These are phyloP conservation scores for Emydoidea blandingii DNA, from an alignment of 2,797 vertebrate genomes.

Conservation along the genomic window DNA sequence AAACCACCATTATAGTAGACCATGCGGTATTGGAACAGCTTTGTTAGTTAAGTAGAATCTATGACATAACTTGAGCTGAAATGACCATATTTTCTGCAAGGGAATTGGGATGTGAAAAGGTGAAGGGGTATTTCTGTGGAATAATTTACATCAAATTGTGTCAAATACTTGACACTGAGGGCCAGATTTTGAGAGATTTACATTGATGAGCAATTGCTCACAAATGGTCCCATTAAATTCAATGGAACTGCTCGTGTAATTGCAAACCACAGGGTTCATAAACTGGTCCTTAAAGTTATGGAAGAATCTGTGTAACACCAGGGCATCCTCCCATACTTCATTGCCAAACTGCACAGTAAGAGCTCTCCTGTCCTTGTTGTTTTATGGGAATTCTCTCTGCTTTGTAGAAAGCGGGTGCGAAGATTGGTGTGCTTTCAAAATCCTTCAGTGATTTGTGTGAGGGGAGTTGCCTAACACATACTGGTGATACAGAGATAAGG, in stretches of 20 bases:
- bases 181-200: neutral
- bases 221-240: neutral
- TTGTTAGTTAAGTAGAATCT: neutral
- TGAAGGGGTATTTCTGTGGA: neutral
- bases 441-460: neutral
- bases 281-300: neutral
- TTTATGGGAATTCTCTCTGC: neutral
- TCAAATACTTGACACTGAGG: neutral
- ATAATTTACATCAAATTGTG: neutral
- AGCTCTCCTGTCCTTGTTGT: neutral
- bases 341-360: neutral
- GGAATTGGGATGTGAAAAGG: neutral
- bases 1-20: accelerated
- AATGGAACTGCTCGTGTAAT: neutral
- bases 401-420: neutral
- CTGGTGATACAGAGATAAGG: neutral
- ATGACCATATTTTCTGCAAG: neutral
- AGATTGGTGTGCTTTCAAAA: neutral
- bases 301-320: neutral
- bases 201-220: neutral
- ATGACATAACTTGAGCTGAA: neutral
- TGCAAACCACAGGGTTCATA: neutral
- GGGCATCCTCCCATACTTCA: neutral
- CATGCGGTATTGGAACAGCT: neutral
- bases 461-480: neutral